phyloP scores from a whole-genome alignment of 2,797 vertebrate species.

The Phrynocephalus vlangalii region DNA sequence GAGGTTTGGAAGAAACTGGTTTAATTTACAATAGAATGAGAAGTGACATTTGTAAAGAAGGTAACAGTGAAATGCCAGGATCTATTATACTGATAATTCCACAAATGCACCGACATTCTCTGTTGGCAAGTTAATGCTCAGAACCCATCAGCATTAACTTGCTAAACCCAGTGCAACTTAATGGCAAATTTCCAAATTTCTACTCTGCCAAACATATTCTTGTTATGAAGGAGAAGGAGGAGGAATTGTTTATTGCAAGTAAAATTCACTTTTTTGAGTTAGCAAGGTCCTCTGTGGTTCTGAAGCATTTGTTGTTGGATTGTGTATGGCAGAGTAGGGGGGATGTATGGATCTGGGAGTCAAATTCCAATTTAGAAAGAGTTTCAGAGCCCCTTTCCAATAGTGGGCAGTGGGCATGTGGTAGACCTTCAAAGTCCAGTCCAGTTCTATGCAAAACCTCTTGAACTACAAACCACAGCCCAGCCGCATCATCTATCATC shows the following conservation, averaged over 20 bases:
- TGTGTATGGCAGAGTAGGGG: not conserved
- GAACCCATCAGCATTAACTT: slow-evolving; percentile 75
- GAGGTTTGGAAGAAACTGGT: slow-evolving; percentile 77
- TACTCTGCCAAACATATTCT: slow-evolving; percentile 60
- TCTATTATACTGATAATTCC: slow-evolving; percentile 79
- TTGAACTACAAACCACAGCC: not conserved
- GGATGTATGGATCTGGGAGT: not conserved
- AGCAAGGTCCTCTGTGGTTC: no score
- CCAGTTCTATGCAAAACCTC: not conserved
- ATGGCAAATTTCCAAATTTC: slow-evolving; percentile 74
- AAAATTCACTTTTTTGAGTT: not conserved
- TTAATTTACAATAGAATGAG: slow-evolving; percentile 82
- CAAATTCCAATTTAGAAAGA: not conserved
- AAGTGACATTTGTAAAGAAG: slow-evolving; percentile 80
- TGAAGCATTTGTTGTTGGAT: not conserved
- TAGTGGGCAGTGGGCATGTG: not conserved
- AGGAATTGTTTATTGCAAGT: slow-evolving; percentile 42
- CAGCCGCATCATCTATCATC: not conserved
- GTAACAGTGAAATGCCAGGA: slow-evolving; percentile 77
- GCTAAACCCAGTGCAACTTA: slow-evolving; percentile 65
- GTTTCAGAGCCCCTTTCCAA: not conserved
- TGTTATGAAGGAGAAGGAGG: slow-evolving; percentile 50
- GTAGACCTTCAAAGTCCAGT: no score
- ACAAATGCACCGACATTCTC: slow-evolving; percentile 69
- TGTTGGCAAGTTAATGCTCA: slow-evolving; percentile 74